These are phyloP conservation scores for Drosophila formosana DNA, from an alignment of 2,888 invertebrate genomes.

Conservation along the genomic window DNA sequence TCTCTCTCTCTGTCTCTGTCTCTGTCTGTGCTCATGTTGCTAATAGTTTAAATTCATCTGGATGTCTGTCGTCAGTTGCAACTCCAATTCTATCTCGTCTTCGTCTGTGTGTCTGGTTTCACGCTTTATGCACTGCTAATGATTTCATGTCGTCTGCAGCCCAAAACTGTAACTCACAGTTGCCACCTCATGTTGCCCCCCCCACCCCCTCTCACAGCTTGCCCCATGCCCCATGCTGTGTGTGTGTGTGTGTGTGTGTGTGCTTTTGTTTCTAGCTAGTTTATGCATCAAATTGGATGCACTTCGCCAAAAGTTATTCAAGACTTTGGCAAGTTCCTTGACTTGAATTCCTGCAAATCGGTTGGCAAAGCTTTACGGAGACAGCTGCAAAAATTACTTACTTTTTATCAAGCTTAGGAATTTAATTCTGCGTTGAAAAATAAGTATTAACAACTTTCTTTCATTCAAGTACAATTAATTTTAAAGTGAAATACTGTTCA, in stretches of 20 bases:
- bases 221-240: not conserved
- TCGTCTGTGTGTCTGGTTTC: conserved; percentile 63
- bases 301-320: conserved; percentile 22
- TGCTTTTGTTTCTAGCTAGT: conserved; percentile 13
- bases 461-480: too few species aligned
- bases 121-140: conserved; percentile 81
- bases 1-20: not conserved
- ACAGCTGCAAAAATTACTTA: not conserved
- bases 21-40: conserved; percentile 15
- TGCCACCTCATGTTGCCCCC: conserved; percentile 23
- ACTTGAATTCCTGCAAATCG: conserved; percentile 10
- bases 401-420: too few species aligned
- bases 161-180: conserved; percentile 11
- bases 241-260: conserved; percentile 1
- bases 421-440: too few species aligned
- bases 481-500: too few species aligned
- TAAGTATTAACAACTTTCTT: too few species aligned
- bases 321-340: conserved; percentile 13
- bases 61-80: conserved; percentile 27
- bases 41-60: conserved; percentile 77
- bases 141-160: conserved; percentile 72
- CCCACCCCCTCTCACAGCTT: not conserved
- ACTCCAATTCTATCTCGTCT: not conserved
- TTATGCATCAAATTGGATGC: conserved; percentile 12
- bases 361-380: not conserved